Evolutionary conservation across 2,888 invertebrate genomes (phyloP).

Genomic region (Mesorhabditis sp.): DNA sequence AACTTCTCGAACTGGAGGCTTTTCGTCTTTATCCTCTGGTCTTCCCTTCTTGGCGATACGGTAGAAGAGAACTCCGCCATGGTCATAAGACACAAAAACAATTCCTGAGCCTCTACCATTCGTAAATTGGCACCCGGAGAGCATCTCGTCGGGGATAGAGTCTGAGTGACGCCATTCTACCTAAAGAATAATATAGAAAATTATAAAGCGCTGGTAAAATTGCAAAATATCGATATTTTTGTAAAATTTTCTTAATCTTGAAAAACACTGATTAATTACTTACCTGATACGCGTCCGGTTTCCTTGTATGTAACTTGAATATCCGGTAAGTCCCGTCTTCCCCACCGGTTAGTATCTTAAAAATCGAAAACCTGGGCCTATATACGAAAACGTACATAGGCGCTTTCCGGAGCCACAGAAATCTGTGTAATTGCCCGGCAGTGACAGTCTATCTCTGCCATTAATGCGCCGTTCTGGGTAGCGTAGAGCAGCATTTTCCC

Average conservation of each 20-base stretch:
- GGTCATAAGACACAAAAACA: conserved; percentile 12
- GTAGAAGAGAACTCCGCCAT: background rate
- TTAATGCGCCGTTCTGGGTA: conserved; percentile 31
- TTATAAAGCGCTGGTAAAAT: too few relatives aligned
- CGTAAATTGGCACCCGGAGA: conserved; percentile 50
- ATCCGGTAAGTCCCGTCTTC: conserved; percentile 48
- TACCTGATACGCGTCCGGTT: conserved; percentile 54
- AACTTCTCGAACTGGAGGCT: background rate
- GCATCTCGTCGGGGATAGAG: conserved; percentile 22
- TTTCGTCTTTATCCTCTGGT: background rate
- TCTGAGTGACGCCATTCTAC: conserved; percentile 50
- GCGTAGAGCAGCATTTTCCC: conserved; percentile 38
- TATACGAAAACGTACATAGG: conserved; percentile 33
- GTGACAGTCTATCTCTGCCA: conserved; percentile 45
- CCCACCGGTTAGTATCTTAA: conserved; percentile 39
- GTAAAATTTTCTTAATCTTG: too few relatives aligned
- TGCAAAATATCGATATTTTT: too few relatives aligned
- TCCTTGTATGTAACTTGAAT: conserved; percentile 55
- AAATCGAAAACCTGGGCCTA: background rate
- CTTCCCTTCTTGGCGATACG: background rate
- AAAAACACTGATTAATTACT: too few relatives aligned
- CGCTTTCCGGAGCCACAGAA: conserved; percentile 56
- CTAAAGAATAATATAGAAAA: conserved; percentile 21
- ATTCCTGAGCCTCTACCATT: conserved; percentile 44
- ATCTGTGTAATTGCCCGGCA: conserved; percentile 42